These are phyloP conservation scores for Equus przewalskii DNA, from an alignment of 2,113 vertebrate genomes.

Conservation along the genomic window DNA sequence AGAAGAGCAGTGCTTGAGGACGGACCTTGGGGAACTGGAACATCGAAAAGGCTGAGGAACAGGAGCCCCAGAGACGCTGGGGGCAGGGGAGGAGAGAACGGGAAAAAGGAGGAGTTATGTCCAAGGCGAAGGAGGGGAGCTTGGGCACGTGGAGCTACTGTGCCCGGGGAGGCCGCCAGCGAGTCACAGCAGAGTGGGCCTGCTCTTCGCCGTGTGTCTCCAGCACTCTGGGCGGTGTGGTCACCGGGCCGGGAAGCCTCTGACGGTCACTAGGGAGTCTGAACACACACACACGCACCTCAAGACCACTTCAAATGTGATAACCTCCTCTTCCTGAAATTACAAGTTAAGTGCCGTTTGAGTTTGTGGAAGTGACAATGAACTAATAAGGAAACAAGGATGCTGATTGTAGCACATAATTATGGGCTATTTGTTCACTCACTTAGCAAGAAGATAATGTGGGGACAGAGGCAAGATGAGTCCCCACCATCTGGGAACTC, in stretches of 20 bases:
- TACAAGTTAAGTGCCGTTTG: slow-evolving; percentile 20
- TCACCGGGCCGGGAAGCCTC: background rate
- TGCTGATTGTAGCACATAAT: slow-evolving; percentile 8
- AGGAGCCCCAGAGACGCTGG: background rate
- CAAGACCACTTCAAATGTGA: background rate
- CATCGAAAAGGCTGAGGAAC: background rate
- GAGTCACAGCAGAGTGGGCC: background rate
- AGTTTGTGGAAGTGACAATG: slow-evolving; percentile 1
- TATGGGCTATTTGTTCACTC: background rate
- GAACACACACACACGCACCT: background rate
- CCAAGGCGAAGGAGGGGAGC: background rate
- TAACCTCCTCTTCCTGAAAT: background rate
- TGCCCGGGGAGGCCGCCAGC: background rate
- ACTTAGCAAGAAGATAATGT: background rate
- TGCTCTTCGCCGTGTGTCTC: background rate
- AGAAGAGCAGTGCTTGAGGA: background rate
- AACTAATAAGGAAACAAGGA: background rate
- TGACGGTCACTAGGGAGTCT: background rate
- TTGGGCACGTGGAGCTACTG: background rate
- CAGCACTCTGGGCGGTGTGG: background rate
- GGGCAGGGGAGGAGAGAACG: background rate
- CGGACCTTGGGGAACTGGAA: background rate
- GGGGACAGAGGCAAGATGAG: background rate
- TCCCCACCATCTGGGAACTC: background rate
- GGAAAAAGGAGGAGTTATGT: background rate